Evolutionary conservation across 2,888 invertebrate species (phyloP).

Genomic region (Hesperia comma): DNA sequence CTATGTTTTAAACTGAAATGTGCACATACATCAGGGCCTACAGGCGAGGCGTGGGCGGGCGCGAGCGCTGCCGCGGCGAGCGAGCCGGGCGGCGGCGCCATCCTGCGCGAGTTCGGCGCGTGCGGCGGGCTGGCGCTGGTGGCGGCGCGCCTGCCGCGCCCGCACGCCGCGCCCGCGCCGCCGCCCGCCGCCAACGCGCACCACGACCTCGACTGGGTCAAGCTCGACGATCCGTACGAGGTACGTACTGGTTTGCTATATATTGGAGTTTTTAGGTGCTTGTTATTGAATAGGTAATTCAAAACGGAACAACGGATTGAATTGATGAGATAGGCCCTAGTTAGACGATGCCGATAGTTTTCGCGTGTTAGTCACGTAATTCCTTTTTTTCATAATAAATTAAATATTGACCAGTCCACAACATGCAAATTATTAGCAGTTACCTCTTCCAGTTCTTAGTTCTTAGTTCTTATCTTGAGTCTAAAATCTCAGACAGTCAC

Average conservation of each 20-base stretch:
- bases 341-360: too few species aligned
- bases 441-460: too few species aligned
- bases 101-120: constrained; percentile 93
- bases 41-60: constrained; percentile 55
- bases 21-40: constrained; percentile 33
- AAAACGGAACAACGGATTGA: too few species aligned
- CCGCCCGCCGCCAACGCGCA: constrained; percentile 80
- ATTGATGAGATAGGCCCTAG: too few species aligned
- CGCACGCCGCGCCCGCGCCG: constrained; percentile 90
- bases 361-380: too few species aligned
- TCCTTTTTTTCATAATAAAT: too few species aligned
- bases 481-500: too few species aligned
- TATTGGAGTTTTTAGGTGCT: too few species aligned
- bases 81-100: constrained; percentile 48
- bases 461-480: too few species aligned
- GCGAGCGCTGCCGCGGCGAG: constrained; percentile 87
- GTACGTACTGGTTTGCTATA: constrained; percentile 57
- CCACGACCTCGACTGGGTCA: constrained; percentile 86
- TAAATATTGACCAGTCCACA: too few species aligned
- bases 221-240: constrained; percentile 85
- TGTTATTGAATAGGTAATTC: too few species aligned
- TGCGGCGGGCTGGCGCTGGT: constrained; percentile 94
- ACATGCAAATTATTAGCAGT: too few species aligned
- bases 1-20: background rate
- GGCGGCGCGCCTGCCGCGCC: constrained; percentile 94